Evolutionary conservation across 2,797 vertebrate species (phyloP), one percentile per base, ranked within the genome.

Genomic region (Pogonophryne albipinna): DNA sequence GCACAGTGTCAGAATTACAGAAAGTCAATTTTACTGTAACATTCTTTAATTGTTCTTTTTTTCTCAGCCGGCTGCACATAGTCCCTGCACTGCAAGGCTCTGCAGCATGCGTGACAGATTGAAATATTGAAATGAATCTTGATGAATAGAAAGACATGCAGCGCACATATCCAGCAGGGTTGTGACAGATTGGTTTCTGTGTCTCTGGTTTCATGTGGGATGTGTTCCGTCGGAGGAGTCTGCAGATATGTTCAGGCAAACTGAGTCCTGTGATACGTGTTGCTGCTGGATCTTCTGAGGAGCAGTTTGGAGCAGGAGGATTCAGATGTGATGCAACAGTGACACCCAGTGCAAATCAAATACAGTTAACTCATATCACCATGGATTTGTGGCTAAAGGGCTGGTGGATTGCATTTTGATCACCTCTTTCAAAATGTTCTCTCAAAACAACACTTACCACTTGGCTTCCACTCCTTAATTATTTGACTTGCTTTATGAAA

Each of bases 261-360:
- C 47, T 55, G 55, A n/a, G 8, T 61, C 47, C 45, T 19, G 60
- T 52, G 69, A 55, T 68, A 58, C 17, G 27, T 66, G 23, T 14
- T 46, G 49, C 20, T 23, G 19, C 45, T 38, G 57, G 46, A 52
- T 51, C 45, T 41, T 34, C 23, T 0, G n/a, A 66, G 6, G 2
- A 4, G 45, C 38, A 23, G 45, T 14, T 27, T 11, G 64, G n/a
- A 16, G 51, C 41, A 3, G 71, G 44, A 55, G n/a, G 41, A 60
- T 2, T 79, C 64, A 89, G 58, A 45, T 1, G 27, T 57, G 82
- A 79, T 78, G 69, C 94, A 93, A 93, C 88, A 94, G 90, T 86
- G 94, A 90, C 94, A 92, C 90, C 93, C 80, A 82, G 79, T 92
- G 93, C 34, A 76, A 45, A 6, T 13, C 10, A 58, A n/a, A 34